Base-by-base conservation (phyloP, 2,113 vertebrate genomes). In the Suricata suricatta region DNA sequence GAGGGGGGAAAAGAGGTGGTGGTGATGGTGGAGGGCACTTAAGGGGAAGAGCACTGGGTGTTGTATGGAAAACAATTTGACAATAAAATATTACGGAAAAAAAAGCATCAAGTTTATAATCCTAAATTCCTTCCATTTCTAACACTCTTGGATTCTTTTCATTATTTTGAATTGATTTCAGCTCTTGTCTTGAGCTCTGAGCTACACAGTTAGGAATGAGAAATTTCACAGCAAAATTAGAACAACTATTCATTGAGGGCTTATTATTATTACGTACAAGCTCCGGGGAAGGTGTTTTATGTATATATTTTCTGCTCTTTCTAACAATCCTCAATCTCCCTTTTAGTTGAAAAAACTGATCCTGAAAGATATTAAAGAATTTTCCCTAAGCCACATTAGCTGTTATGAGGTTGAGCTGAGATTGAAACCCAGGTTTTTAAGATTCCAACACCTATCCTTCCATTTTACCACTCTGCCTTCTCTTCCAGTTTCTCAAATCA, bases 151-250 rank as follows among this genome's bases (percentile, higher is more conserved):
- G 13, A 38, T 74, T 47, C 47, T 31, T 7, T 21, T 60, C 31
- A 60, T 85, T 96, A 54, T 50, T 74, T 68, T 72, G 47, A 95
- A 44, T 35, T 52, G n/a, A 85, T 90, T 93, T 88, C 38, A 15
- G 57, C 68, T 85, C 44, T 69, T 68, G 23, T 71, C 44, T 79
- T 17, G 68, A 54, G 44, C 29, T 82, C 41, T 74, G 47, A 69
- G 80, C 29, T 86, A 13, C 47, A 31, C n/a, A 54, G 41, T 52
- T 82, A 60, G 31, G 41, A 81, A 90, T 52, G 29, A 68, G n/a
- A 86, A 74, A 52, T 89, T 79, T 95, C 57, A 68, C 38, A 52
- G 35, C 13, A 21, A n/a, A 80, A 81, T 81, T 76, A 76, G 63
- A 64, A 63, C 35, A 85, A 76, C 38, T 52, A 19, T 52, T 90